A percentile compares a stretch with the other conserved stretches of the same genome.
phyloP scores from a whole-genome alignment of 2,797 vertebrate genomes.

The Serranus cabrilla region DNA sequence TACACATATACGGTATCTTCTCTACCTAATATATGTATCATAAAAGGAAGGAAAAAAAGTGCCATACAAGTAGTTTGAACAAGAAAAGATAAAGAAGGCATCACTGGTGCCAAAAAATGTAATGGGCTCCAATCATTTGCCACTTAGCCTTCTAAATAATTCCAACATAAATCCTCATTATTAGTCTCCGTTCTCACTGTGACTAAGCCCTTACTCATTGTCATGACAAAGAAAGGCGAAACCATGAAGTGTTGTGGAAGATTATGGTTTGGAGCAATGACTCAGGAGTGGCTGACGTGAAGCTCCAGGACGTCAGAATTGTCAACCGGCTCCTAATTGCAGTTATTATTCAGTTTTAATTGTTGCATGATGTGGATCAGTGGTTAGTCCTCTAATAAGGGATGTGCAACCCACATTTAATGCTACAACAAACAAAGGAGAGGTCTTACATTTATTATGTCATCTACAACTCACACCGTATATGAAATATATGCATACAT shows the following conservation, averaged over 20 bases:
- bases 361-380: slow-evolving; percentile 81
- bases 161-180: slow-evolving; percentile 46
- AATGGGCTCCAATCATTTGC: slow-evolving; percentile 47
- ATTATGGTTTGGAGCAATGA: slow-evolving; percentile 84
- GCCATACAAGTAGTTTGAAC: neutral
- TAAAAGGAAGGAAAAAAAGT: neutral
- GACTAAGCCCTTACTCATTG: slow-evolving; percentile 69
- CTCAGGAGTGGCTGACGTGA: slow-evolving; percentile 82
- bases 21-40: neutral
- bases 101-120: slow-evolving; percentile 25
- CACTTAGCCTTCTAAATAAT: slow-evolving; percentile 47
- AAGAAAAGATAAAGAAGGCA: neutral
- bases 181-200: slow-evolving; percentile 42
- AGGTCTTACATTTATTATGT: slow-evolving; percentile 25
- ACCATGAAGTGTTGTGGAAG: slow-evolving; percentile 78
- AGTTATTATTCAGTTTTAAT: slow-evolving; percentile 87
- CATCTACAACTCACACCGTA: slow-evolving; percentile 12
- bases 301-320: slow-evolving; percentile 78
- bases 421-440: slow-evolving; percentile 50
- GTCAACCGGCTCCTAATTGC: slow-evolving; percentile 82
- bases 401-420: slow-evolving; percentile 73
- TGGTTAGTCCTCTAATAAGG: slow-evolving; percentile 64
- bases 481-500: neutral
- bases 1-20: slow-evolving; percentile 17
- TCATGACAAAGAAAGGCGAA: slow-evolving; percentile 53